phyloP scores from a whole-genome alignment of 37 sponge, comb jelly and placozoan genomes.

The Petrosia ficiformis region DNA sequence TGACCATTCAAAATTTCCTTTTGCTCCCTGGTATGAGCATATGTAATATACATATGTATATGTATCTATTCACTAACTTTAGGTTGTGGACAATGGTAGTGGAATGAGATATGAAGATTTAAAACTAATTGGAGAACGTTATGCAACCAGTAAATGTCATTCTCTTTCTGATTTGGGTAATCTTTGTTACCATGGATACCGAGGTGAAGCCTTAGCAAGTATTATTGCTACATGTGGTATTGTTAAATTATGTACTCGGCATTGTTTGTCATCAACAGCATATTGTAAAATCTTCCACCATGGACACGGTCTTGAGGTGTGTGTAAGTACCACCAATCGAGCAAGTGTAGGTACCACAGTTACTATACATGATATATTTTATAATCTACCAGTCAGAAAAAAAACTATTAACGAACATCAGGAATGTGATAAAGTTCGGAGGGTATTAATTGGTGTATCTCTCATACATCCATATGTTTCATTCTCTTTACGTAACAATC shows the following conservation, averaged over 20 bases:
- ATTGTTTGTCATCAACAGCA: slow-evolving; percentile 39
- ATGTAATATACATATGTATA: neutral
- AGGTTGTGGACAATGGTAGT: slow-evolving; percentile 70
- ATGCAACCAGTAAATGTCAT: slow-evolving; percentile 64
- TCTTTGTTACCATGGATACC: slow-evolving; percentile 35
- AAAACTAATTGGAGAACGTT: slow-evolving; percentile 50
- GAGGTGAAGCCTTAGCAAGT: slow-evolving; percentile 72
- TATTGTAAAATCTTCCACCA: slow-evolving; percentile 43
- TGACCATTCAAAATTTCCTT: no score
- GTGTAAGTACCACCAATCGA: neutral
- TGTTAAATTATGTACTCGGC: slow-evolving; percentile 62
- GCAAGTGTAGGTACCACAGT: slow-evolving; percentile 61
- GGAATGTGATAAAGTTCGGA: slow-evolving; percentile 26
- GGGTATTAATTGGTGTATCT: slow-evolving; percentile 22
- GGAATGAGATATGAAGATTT: slow-evolving; percentile 49
- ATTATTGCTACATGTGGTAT: slow-evolving; percentile 35
- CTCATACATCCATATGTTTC: slow-evolving; percentile 56
- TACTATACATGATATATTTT: slow-evolving; percentile 62
- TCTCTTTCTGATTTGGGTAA: slow-evolving; percentile 28
- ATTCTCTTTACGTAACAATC: slow-evolving; percentile 48
- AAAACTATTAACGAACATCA: slow-evolving; percentile 16
- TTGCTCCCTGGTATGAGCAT: no score
- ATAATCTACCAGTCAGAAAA: slow-evolving; percentile 65
- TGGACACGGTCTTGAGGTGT: slow-evolving; percentile 16
- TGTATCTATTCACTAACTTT: neutral